Base-by-base conservation (phyloP, 2,113 vertebrate species). In the Cairina moschata region DNA sequence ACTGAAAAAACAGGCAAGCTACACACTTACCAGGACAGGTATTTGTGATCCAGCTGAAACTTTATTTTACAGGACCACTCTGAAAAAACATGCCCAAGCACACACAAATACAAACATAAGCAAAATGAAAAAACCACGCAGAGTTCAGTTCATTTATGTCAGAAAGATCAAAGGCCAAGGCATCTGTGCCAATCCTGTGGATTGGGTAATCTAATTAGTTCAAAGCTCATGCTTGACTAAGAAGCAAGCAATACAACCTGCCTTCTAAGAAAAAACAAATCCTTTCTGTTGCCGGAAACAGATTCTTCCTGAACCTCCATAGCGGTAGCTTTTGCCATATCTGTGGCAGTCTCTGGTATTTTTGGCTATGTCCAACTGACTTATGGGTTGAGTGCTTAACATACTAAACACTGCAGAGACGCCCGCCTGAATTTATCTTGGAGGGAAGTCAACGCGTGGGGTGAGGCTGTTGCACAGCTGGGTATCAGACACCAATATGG, bases 111-210 rank as follows among this genome's bases (percentile, higher is more conserved):
- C 46, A 68, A 86, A 62, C 21, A 13, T 12, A 66, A 7, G 60
- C 28, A 26, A 18, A 58, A 28, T 44, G 65, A 86, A 77, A 77
- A 90, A 68, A 20, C 29, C 60, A 34, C 13, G 17, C 38, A 56
- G 46, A 32, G 22, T 10, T 72, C 12, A 13, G 32, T 89, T 87
- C 38, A 73, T 78, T 4, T 25, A 69, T 62, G 23, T 82, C 58
- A 92, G 73, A 65, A 90, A 83, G 63, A 81, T 86, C 36, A 68
- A 77, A 86, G 55, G 11, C 25, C 71, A 56, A 82, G 40, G 83
- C 73, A 79, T 1, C 28, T 7, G 3, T 2, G 0, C 50, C 86
- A 72, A 52, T 76, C 73, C 28, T 69, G 14, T 36, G 65, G 31
- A 69, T 55, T 65, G 65, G 31, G 42, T 44, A 87, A 68, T 79